Conservation (phyloP, 2,797 vertebrate species). For the Darevskia mixta region DNA sequence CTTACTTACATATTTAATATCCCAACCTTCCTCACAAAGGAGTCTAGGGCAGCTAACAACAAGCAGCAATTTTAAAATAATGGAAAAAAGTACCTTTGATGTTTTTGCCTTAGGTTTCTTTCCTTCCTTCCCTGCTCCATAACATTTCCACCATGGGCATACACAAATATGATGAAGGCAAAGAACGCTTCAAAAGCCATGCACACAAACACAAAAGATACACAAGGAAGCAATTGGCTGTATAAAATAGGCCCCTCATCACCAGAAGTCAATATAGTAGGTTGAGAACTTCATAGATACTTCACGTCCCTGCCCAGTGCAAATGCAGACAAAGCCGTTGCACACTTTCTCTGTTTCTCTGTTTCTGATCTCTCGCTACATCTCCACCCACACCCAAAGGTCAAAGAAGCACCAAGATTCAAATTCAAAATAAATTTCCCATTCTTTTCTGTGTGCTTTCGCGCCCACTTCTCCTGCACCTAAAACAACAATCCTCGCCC, state of each 20-base stretch:
- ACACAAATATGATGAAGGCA: neutral
- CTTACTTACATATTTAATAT: too few species aligned
- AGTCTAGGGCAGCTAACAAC: too few species aligned
- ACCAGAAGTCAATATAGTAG: neutral
- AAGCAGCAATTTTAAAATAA: neutral
- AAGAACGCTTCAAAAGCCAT: neutral
- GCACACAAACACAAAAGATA: neutral
- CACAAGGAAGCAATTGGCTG: neutral
- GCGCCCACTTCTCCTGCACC: neutral
- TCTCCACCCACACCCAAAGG: neutral
- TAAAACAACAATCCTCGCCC: neutral
- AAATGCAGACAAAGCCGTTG: neutral
- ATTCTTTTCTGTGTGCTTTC: neutral
- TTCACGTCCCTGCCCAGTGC: neutral
- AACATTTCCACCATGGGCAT: neutral
- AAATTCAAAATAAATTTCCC: neutral
- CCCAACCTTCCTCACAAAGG: too few species aligned
- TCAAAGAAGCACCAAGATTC: neutral
- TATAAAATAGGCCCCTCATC: neutral
- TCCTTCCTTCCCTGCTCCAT: neutral
- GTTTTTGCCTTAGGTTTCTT: neutral
- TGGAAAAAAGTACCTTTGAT: neutral
- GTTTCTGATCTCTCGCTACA: neutral
- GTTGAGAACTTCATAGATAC: neutral
- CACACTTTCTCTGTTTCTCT: too few species aligned